These are phyloP conservation scores for Cetoscarus ocellatus DNA, from an alignment of 2,797 vertebrate genomes.

Conservation along the genomic window DNA sequence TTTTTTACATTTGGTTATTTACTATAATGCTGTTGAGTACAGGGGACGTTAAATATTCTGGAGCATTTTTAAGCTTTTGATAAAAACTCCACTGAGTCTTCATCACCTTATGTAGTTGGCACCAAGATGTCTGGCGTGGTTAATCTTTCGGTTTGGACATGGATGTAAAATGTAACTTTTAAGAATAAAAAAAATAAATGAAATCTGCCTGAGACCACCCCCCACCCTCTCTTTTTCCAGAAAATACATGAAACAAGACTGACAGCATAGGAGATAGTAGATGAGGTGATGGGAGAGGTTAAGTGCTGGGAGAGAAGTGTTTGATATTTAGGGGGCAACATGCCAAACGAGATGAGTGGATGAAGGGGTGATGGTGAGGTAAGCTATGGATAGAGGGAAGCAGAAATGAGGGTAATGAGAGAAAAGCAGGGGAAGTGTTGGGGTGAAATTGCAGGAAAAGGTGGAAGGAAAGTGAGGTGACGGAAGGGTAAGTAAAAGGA, in stretches of 20 bases:
- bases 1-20: too few relatives aligned
- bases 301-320: slow-evolving; percentile 41
- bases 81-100: too few relatives aligned
- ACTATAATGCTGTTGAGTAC: too few relatives aligned
- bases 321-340: slow-evolving; percentile 23
- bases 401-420: slow-evolving; percentile 38
- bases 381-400: slow-evolving; percentile 19
- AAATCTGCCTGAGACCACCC: not conserved
- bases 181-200: not conserved
- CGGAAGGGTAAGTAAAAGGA: slow-evolving; percentile 44
- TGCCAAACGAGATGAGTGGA: slow-evolving; percentile 15
- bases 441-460: slow-evolving; percentile 21
- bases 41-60: too few relatives aligned
- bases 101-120: too few relatives aligned
- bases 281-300: slow-evolving; percentile 37
- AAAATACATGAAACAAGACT: slow-evolving; percentile 4
- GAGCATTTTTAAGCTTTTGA: too few relatives aligned
- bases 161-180: not conserved
- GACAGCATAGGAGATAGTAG: not conserved
- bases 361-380: slow-evolving; percentile 43
- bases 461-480: slow-evolving; percentile 40
- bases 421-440: slow-evolving; percentile 14
- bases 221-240: not conserved
- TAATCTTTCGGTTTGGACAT: too few relatives aligned
- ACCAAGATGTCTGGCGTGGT: too few relatives aligned